Percentiles rank a stretch among this genome's conserved stretches.
Conservation (phyloP, 2,113 vertebrate genomes). For the Etia nguti region DNA sequence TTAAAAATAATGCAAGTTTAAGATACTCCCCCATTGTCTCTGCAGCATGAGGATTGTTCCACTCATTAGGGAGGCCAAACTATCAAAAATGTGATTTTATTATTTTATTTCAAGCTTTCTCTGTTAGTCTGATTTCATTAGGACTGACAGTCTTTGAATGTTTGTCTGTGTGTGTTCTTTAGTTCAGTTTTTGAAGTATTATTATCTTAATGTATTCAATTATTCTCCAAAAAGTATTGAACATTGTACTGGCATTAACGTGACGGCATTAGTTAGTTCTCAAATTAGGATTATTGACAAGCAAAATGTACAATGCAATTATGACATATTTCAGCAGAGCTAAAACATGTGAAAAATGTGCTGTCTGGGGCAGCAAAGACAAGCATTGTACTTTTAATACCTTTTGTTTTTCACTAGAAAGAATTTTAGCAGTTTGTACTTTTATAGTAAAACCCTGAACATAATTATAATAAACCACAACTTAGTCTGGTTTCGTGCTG, state of each 20-base stretch:
- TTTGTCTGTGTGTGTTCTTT: background rate
- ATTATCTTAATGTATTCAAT: background rate
- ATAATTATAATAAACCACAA: background rate
- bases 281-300: background rate
- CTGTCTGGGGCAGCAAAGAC: background rate
- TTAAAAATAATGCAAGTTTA: background rate
- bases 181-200: background rate
- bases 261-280: background rate
- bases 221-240: background rate
- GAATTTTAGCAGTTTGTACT: background rate
- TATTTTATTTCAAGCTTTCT: background rate
- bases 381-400: background rate
- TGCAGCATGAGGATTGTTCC: background rate
- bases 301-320: background rate
- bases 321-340: background rate
- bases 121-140: background rate
- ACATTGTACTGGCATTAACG: background rate
- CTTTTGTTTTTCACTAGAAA: accelerated
- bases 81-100: background rate
- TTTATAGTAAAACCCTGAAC: background rate
- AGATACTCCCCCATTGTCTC: background rate
- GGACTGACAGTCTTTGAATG: too few species aligned
- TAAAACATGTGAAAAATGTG: too few species aligned
- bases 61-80: background rate
- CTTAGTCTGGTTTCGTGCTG: background rate